These are phyloP conservation scores for Hormaphis cornu DNA, from an alignment of 1,140 invertebrate genomes.

Conservation along the genomic window DNA sequence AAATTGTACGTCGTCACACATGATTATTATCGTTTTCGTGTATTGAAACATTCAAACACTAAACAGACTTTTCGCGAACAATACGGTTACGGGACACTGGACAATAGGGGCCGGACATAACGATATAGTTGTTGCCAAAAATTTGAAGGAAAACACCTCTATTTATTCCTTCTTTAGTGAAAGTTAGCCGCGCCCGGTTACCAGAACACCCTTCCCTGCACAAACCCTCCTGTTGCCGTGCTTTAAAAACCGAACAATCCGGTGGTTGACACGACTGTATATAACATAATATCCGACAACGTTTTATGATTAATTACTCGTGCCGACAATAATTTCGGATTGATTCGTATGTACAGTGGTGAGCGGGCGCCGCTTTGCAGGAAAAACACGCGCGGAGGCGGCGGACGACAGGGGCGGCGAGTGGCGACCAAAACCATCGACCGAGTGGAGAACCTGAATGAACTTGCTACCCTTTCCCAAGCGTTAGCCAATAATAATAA, in stretches of 20 bases:
- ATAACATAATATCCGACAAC: slow-evolving; percentile 26
- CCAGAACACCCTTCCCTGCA: background rate
- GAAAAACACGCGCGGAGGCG: too few species aligned
- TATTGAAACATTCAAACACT: too few species aligned
- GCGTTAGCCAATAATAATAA: slow-evolving; percentile 33
- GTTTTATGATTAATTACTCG: slow-evolving; percentile 31
- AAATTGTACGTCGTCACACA: too few species aligned
- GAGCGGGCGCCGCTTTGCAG: background rate
- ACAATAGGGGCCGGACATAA: background rate
- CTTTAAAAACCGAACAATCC: slow-evolving; percentile 28
- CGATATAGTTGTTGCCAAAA: background rate
- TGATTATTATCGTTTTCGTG: too few species aligned
- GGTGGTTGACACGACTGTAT: slow-evolving; percentile 29
- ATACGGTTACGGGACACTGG: background rate
- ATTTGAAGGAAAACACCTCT: slow-evolving; percentile 17
- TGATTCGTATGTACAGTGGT: slow-evolving; percentile 26
- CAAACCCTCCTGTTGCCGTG: background rate
- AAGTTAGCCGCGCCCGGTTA: background rate
- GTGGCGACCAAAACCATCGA: background rate
- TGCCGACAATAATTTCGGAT: slow-evolving; percentile 21
- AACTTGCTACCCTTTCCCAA: slow-evolving; percentile 31
- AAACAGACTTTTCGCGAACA: background rate
- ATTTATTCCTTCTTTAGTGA: slow-evolving; percentile 16
- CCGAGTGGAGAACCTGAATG: slow-evolving; percentile 31
- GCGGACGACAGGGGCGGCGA: background rate